Base-by-base conservation (phyloP, 2,888 invertebrate genomes). In the Syrista parreyssii region DNA sequence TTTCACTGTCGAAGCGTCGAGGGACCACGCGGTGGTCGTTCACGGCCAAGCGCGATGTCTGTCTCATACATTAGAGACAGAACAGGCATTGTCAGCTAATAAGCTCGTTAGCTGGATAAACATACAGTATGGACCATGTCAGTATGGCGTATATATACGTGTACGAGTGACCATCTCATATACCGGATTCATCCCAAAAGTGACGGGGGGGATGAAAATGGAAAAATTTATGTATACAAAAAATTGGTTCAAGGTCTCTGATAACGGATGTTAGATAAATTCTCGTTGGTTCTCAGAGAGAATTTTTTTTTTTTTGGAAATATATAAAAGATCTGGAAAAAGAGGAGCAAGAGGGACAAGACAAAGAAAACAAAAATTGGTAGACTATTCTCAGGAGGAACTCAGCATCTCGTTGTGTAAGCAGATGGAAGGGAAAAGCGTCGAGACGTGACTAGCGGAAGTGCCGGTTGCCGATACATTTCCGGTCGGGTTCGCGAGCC, bases 361-460 rank as follows among this genome's bases (percentile, higher is more conserved):
- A 72, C 12, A 34, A 36, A 36, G 68, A 75, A 75, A 23, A 12
- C 30, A 12, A 55, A 74, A 68, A 69, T 35, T 33, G 35, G 72
- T 73, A 31, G 68, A 75, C 75, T 75, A 74, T 36, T 76, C 76
- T 74, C 75, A 75, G 75, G 68, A 71, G 75, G 79, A 81, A 55
- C 40, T 40, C 69, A 1, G 30, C 71, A 32, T 33, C 31, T 71
- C 31, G 71, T 71, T 79, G 79, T 82, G 79, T 80, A 82, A 73
- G 34, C 75, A 55, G 68, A 76, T 76, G n/a, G 71, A 71, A 76
- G 31, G 40, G 71, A 74, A 78, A 78, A 75, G 32, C 88, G 85
- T 78, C 85, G 85, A 88, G 82, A 84, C 88, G 88, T 87, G 87
- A 88, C 87, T 84, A 75, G 82, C 87, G 89, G 88, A 88, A 88